Base-by-base conservation (phyloP, 2,888 invertebrate species). In the Sclerodermus sp. region DNA sequence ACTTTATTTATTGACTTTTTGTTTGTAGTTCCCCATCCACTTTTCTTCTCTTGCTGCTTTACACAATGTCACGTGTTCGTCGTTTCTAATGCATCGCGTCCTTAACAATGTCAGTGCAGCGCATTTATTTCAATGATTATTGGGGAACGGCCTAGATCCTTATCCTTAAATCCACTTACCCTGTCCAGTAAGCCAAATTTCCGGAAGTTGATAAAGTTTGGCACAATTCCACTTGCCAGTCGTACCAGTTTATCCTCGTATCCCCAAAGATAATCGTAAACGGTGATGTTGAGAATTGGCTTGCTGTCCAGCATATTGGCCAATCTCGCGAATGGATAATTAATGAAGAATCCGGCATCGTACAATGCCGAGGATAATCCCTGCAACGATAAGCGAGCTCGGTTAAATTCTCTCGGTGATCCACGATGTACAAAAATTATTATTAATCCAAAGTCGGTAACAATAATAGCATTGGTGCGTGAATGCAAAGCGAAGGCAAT, bases 111-210 rank as follows among this genome's bases (percentile, higher is more conserved):
- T n/a, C n/a, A n/a, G n/a, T n/a, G n/a, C n/a, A n/a, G n/a, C n/a
- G n/a, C n/a, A n/a, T n/a, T n/a, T n/a, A n/a, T n/a, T n/a, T n/a
- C n/a, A n/a, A n/a, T n/a, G n/a, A n/a, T n/a, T n/a, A n/a, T n/a
- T n/a, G n/a, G n/a, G n/a, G n/a, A n/a, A n/a, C n/a, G n/a, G n/a
- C n/a, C n/a, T n/a, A n/a, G n/a, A n/a, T n/a, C n/a, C n/a, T n/a
- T n/a, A n/a, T n/a, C n/a, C n/a, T 23, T 23, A 5, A 42, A 16
- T 34, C 14, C 55, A 78, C 84, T 82, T 76, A 92, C 92, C 79
- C 91, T 82, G 67, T 91, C 92, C 61, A 93, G 78, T 40, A 93
- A 81, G 0, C 93, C 94, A 63, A 94, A 89, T 66, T 84, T 85
- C n/a, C 82, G 79, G 66, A 92, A 93, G 63, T 90, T 85, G 12